A percentile compares a stretch with the other conserved stretches of the same genome.
Evolutionary conservation across 2,888 invertebrate genomes (phyloP).

Genomic region (Drosophila tanythrix): DNA sequence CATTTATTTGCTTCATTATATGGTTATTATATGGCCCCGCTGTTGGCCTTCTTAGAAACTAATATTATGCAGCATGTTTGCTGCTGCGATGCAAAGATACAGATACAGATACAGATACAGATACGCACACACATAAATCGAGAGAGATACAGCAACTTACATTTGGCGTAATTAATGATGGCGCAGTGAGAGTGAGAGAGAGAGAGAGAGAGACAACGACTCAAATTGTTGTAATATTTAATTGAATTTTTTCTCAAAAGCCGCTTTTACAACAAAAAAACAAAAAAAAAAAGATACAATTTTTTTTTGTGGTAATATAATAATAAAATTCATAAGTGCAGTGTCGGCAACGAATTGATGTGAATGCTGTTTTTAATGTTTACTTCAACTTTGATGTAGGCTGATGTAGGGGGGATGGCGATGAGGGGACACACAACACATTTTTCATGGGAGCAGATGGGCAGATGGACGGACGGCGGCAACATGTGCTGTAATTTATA

Average conservation of each 20-base stretch:
- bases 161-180: conserved; percentile 78
- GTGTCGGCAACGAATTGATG: conserved; percentile 56
- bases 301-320: conserved; percentile 32
- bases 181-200: conserved; percentile 20
- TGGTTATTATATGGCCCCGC: conserved; percentile 69
- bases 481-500: conserved; percentile 76
- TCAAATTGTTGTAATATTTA: conserved; percentile 80
- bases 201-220: conserved; percentile 19
- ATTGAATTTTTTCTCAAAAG: conserved; percentile 67
- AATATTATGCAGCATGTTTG: conserved; percentile 74
- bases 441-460: conserved; percentile 3
- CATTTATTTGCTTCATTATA: conserved; percentile 79
- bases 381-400: conserved; percentile 52
- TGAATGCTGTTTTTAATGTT: conserved; percentile 44
- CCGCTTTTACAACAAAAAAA: conserved; percentile 47
- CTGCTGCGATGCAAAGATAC: conserved; percentile 67
- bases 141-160: conserved; percentile 47
- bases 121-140: background rate
- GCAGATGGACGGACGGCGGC: background rate
- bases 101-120: conserved; percentile 39
- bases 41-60: conserved; percentile 60
- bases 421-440: background rate
- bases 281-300: conserved; percentile 70
- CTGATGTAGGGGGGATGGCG: background rate
- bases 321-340: conserved; percentile 77